Evolutionary conservation across 2,888 invertebrate species (phyloP).

Genomic region (Erannis defoliaria): DNA sequence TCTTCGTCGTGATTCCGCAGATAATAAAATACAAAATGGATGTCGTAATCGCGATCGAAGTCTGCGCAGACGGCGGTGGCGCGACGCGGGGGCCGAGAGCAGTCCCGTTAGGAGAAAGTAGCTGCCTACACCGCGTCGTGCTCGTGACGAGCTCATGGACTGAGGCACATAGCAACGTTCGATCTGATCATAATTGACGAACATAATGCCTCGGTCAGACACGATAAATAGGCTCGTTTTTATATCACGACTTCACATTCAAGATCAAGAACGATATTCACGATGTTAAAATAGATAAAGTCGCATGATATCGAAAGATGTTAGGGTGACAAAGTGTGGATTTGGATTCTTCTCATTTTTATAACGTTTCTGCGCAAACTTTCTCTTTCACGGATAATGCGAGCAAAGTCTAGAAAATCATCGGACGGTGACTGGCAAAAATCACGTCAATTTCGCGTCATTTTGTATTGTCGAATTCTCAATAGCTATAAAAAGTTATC

Average conservation of each 20-base stretch:
- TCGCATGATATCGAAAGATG: constrained; percentile 20
- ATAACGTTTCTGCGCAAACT: constrained; percentile 52
- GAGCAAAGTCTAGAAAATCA: constrained; percentile 61
- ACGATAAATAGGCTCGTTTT: constrained; percentile 51
- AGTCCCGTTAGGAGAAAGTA: constrained; percentile 86
- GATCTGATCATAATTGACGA: constrained; percentile 66
- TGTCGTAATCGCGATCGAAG: constrained; percentile 73
- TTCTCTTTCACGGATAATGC: constrained; percentile 62
- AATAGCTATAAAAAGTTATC: too few species aligned
- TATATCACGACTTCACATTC: constrained; percentile 53
- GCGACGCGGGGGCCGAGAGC: constrained; percentile 55
- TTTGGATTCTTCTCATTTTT: constrained; percentile 26
- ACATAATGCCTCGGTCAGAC: constrained; percentile 56
- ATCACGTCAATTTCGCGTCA: constrained; percentile 56
- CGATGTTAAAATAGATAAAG: constrained; percentile 38
- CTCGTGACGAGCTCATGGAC: constrained; percentile 69
- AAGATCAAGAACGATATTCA: constrained; percentile 43
- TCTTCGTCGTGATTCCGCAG: constrained; percentile 66
- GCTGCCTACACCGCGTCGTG: constrained; percentile 80
- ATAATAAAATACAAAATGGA: constrained; percentile 75
- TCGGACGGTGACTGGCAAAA: constrained; percentile 58
- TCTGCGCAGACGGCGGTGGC: constrained; percentile 55
- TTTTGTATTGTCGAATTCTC: constrained; percentile 53
- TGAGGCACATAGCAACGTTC: constrained; percentile 61
- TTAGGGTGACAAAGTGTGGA: constrained; percentile 20